Percentiles rank a stretch among this genome's conserved stretches.
phyloP scores from a whole-genome alignment of 2,888 invertebrate genomes.

The Xylocampa areola region DNA sequence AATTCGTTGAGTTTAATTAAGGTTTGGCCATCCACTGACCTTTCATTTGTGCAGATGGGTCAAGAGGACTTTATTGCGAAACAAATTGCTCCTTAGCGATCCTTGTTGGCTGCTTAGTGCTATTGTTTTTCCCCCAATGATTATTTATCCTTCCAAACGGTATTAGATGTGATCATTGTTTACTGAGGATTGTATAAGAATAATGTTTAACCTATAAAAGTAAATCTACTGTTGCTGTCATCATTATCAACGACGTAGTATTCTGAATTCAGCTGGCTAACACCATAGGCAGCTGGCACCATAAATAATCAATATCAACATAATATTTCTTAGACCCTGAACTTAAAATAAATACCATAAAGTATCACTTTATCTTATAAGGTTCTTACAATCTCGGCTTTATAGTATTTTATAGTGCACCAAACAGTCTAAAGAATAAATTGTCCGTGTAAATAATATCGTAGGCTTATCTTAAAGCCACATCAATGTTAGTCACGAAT shows the following conservation, averaged over 20 bases:
- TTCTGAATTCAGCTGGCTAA: neutral
- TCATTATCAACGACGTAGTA: neutral
- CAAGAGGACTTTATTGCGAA: constrained; percentile 82
- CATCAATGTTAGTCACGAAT: constrained; percentile 83
- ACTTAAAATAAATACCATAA: constrained; percentile 36
- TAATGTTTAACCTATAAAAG: constrained; percentile 7
- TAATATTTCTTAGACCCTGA: constrained; percentile 25
- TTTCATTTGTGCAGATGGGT: constrained; percentile 85
- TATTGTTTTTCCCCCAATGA: constrained; percentile 56
- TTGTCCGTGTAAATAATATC: constrained; percentile 77
- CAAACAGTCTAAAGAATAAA: constrained; percentile 60
- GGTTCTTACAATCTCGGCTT: constrained; percentile 60
- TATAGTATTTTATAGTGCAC: constrained; percentile 59
- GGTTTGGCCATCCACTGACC: constrained; percentile 79
- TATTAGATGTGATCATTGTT: constrained; percentile 45
- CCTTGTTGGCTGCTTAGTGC: constrained; percentile 71
- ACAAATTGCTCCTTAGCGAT: constrained; percentile 78
- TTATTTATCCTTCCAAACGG: constrained; percentile 55
- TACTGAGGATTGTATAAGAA: constrained; percentile 11
- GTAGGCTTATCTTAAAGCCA: constrained; percentile 77
- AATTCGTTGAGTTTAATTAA: constrained; percentile 86
- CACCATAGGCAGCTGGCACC: too few species aligned
- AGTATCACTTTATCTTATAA: constrained; percentile 49
- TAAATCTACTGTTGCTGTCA: neutral
- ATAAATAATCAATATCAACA: constrained; percentile 15